Conservation (phyloP, 1,140 invertebrate species). For the Atta cephalotes region DNA sequence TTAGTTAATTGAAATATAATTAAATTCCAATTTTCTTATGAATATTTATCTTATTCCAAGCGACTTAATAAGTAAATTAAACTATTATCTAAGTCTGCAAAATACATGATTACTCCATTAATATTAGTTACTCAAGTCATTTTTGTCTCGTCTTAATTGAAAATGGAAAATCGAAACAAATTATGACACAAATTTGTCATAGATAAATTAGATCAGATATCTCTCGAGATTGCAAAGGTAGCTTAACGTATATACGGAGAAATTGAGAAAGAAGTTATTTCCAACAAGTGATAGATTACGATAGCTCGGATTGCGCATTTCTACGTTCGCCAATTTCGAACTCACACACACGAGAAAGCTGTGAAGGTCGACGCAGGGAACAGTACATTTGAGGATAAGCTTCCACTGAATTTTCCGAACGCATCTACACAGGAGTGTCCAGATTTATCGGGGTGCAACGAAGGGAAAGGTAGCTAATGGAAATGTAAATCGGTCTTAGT, state of each 20-base stretch:
- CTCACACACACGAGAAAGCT: background rate
- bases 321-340: slow-evolving; percentile 30
- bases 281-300: slow-evolving; percentile 32
- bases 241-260: slow-evolving; percentile 9
- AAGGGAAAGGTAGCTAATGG: slow-evolving; percentile 71
- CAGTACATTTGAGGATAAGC: slow-evolving; percentile 42
- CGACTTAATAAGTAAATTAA: background rate
- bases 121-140: background rate
- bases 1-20: background rate
- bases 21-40: background rate
- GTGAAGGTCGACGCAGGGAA: background rate
- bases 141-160: background rate
- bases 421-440: slow-evolving; percentile 47
- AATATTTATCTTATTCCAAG: background rate
- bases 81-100: background rate
- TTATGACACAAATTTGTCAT: background rate
- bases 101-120: background rate
- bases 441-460: slow-evolving; percentile 66
- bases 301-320: slow-evolving; percentile 1
- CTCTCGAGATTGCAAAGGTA: slow-evolving; percentile 19
- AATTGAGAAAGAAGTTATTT: slow-evolving; percentile 46
- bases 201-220: background rate
- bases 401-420: slow-evolving; percentile 38
- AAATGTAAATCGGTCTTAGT: slow-evolving; percentile 79
- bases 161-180: background rate